These are phyloP conservation scores for Hyalella azteca DNA, from an alignment of 2,888 invertebrate genomes.

Conservation along the genomic window DNA sequence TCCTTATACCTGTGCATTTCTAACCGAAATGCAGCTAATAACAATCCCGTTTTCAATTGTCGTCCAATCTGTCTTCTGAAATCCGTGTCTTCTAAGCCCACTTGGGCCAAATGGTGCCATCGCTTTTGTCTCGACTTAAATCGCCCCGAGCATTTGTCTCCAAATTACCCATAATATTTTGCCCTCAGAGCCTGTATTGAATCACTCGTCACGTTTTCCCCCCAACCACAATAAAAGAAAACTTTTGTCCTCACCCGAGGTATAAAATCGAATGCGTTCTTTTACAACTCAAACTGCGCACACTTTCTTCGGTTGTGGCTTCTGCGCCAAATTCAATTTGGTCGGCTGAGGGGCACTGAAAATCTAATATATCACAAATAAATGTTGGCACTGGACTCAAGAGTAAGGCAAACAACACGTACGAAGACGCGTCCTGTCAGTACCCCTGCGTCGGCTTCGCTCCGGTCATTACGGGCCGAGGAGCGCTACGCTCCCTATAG, in stretches of 20 bases:
- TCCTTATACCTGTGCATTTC: too few species aligned
- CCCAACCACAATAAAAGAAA: slow-evolving; percentile 23
- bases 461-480: not conserved
- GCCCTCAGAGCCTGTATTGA: not conserved
- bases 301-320: slow-evolving; percentile 37
- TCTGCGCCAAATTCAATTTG: slow-evolving; percentile 19
- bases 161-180: slow-evolving; percentile 35
- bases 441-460: not conserved
- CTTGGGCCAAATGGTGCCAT: slow-evolving; percentile 28
- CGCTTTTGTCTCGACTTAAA: slow-evolving; percentile 13
- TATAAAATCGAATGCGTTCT: slow-evolving; percentile 35
- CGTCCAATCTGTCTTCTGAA: not conserved
- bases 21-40: not conserved
- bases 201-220: slow-evolving; percentile 36
- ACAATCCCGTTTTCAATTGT: slow-evolving; percentile 1
- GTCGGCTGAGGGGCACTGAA: slow-evolving; percentile 36
- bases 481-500: too few species aligned
- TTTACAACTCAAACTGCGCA: slow-evolving; percentile 34
- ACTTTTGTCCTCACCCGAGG: slow-evolving; percentile 27
- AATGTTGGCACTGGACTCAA: not conserved
- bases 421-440: not conserved
- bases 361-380: slow-evolving; percentile 37
- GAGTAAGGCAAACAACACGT: slow-evolving; percentile 23
- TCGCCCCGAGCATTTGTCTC: slow-evolving; percentile 28
- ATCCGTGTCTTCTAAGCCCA: not conserved